phyloP scores from a whole-genome alignment of 2,888 invertebrate genomes.

The Dolomedes plantarius region DNA sequence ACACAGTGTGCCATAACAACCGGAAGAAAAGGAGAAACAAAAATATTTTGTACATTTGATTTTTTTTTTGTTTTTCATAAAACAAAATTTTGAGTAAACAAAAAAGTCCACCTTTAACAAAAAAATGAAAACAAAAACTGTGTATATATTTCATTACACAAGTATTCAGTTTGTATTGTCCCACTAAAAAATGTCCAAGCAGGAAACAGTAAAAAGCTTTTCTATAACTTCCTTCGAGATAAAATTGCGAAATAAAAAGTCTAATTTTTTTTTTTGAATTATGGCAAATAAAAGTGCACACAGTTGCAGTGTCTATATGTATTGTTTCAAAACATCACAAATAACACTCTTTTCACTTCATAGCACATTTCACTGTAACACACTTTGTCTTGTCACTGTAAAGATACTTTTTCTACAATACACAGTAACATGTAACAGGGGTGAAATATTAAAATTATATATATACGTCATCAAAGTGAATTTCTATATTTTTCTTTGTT shows the following conservation, averaged over 20 bases:
- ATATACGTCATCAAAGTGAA: background rate
- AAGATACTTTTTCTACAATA: background rate
- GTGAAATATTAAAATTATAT: slow-evolving; percentile 41
- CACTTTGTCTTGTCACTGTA: background rate
- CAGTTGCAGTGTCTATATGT: slow-evolving; percentile 10
- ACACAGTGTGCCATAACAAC: slow-evolving; percentile 55
- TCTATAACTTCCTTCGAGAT: background rate
- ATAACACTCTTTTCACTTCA: background rate
- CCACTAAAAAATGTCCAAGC: slow-evolving; percentile 8
- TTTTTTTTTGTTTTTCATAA: slow-evolving; percentile 22
- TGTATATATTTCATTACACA: background rate
- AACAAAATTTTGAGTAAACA: slow-evolving; percentile 10
- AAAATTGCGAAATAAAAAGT: slow-evolving; percentile 1
- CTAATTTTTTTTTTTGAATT: slow-evolving; percentile 31
- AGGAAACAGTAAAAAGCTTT: background rate
- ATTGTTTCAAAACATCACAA: background rate
- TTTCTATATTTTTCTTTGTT: background rate
- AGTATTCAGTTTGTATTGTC: background rate
- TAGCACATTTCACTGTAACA: background rate
- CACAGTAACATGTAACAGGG: slow-evolving; percentile 4
- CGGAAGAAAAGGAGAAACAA: slow-evolving; percentile 36
- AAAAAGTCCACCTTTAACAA: slow-evolving; percentile 12
- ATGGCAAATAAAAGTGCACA: slow-evolving; percentile 53
- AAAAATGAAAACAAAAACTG: background rate
- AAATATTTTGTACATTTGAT: slow-evolving; percentile 65